Percentiles rank a stretch among this genome's conserved stretches.
Conservation (phyloP, 2,888 invertebrate genomes). For the Koerneria pararmatus region DNA sequence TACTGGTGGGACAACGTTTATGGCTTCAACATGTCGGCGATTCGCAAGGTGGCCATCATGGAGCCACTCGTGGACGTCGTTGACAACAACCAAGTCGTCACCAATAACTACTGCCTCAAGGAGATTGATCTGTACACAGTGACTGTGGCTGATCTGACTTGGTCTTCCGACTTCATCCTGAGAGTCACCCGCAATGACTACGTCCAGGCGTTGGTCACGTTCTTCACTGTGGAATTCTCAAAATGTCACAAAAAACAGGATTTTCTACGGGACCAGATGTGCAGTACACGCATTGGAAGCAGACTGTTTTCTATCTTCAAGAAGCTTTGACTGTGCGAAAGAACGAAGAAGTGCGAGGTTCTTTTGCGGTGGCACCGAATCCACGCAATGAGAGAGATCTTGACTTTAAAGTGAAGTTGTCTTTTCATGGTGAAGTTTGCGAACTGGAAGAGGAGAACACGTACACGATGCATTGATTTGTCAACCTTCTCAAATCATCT, state of each 20-base stretch:
- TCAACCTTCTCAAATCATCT: too few relatives aligned
- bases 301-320: conserved; percentile 88
- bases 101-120: conserved; percentile 87
- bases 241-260: conserved; percentile 95
- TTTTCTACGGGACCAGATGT: conserved; percentile 94
- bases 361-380: conserved; percentile 90
- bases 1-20: conserved; percentile 99
- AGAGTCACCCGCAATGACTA: conserved; percentile 62
- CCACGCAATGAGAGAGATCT: conserved; percentile 89
- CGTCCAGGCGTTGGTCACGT: conserved; percentile 78
- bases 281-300: conserved; percentile 99
- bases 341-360: conserved; percentile 76
- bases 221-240: conserved; percentile 98
- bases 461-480: conserved; percentile 64
- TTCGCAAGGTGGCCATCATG: conserved; percentile 91
- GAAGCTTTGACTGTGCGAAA: conserved; percentile 95
- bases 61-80: conserved; percentile 98
- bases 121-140: conserved; percentile 93
- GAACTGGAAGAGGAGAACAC: conserved; percentile 61
- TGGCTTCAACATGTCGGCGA: conserved; percentile 98
- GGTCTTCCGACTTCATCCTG: conserved; percentile 72
- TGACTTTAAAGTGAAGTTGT: conserved; percentile 76
- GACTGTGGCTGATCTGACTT: conserved; percentile 87
- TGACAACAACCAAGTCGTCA: conserved; percentile 95
- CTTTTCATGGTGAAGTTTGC: conserved; percentile 71